These are phyloP conservation scores for Acanthochromis polyacanthus DNA, from an alignment of 2,113 vertebrate species.

Conservation along the genomic window DNA sequence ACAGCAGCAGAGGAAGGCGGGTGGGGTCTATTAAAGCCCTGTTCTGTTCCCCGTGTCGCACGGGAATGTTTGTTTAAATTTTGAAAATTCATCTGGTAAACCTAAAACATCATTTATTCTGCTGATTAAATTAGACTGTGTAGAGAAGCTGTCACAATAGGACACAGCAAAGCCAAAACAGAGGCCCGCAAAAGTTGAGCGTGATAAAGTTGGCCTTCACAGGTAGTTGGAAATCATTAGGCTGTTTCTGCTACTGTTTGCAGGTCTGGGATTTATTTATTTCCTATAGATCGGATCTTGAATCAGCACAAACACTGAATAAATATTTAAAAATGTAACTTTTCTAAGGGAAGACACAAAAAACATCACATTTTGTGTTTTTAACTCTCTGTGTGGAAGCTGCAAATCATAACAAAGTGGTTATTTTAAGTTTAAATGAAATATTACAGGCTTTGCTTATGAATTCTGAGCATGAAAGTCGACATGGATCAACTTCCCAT, in stretches of 20 bases:
- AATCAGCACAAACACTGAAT: background rate
- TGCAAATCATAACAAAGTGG: background rate
- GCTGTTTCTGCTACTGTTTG: slow-evolving; percentile 52
- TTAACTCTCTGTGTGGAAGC: background rate
- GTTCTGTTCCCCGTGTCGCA: slow-evolving; percentile 43
- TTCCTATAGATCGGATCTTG: slow-evolving; percentile 15
- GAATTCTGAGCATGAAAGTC: slow-evolving; percentile 12
- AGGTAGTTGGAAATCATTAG: slow-evolving; percentile 52
- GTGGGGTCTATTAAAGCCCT: slow-evolving; percentile 34
- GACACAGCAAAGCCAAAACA: slow-evolving; percentile 36
- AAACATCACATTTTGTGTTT: background rate
- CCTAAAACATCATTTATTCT: slow-evolving; percentile 58
- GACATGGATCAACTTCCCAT: slow-evolving; percentile 21
- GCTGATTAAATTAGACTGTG: slow-evolving; percentile 54
- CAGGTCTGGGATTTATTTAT: background rate
- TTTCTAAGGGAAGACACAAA: slow-evolving; percentile 1
- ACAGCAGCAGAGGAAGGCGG: slow-evolving; percentile 27
- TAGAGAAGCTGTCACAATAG: slow-evolving; percentile 48
- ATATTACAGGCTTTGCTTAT: background rate
- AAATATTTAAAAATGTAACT: slow-evolving; percentile 9
- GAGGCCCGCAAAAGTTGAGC: slow-evolving; percentile 25
- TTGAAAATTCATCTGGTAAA: slow-evolving; percentile 50
- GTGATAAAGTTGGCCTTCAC: slow-evolving; percentile 35
- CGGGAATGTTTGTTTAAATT: slow-evolving; percentile 67
- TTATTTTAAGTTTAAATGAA: background rate